Conservation (phyloP, 2,113 vertebrate species). For the Dasypus novemcinctus region DNA sequence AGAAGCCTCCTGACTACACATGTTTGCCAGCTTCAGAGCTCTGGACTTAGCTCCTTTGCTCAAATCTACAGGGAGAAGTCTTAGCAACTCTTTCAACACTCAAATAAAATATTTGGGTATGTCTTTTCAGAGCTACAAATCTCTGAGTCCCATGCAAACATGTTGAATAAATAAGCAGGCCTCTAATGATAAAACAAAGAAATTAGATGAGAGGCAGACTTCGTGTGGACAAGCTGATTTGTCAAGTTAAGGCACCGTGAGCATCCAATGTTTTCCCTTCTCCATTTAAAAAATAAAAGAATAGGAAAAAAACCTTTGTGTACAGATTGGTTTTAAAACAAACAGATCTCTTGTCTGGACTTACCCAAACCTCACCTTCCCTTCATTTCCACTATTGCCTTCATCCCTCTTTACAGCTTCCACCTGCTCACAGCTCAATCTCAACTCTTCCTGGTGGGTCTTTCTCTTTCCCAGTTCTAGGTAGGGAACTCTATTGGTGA, state of each 20-base stretch:
- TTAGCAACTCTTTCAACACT: slow-evolving; percentile 8
- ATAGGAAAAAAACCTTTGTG: not conserved
- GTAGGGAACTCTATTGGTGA: not conserved
- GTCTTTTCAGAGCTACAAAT: slow-evolving; percentile 37
- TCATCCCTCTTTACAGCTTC: not conserved
- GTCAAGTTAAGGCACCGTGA: slow-evolving; percentile 47
- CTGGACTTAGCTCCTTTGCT: not conserved
- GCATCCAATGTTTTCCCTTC: slow-evolving; percentile 28
- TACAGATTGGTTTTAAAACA: not conserved
- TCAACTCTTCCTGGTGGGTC: not conserved
- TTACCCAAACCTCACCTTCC: not conserved
- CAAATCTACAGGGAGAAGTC: not conserved
- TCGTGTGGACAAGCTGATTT: slow-evolving; percentile 54
- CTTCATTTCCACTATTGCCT: not conserved
- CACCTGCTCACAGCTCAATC: not conserved
- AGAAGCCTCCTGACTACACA: not conserved
- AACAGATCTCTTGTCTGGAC: not conserved
- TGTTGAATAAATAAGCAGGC: slow-evolving; percentile 53
- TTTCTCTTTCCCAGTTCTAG: not conserved
- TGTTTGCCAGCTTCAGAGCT: not conserved
- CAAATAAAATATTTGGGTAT: slow-evolving; percentile 20
- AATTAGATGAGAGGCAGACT: slow-evolving; percentile 54
- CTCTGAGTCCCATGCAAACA: not conserved
- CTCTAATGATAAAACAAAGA: slow-evolving; percentile 34
- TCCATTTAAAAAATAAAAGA: not conserved